phyloP scores from a whole-genome alignment of 2,113 vertebrate species.

The Myotis lucifugus region DNA sequence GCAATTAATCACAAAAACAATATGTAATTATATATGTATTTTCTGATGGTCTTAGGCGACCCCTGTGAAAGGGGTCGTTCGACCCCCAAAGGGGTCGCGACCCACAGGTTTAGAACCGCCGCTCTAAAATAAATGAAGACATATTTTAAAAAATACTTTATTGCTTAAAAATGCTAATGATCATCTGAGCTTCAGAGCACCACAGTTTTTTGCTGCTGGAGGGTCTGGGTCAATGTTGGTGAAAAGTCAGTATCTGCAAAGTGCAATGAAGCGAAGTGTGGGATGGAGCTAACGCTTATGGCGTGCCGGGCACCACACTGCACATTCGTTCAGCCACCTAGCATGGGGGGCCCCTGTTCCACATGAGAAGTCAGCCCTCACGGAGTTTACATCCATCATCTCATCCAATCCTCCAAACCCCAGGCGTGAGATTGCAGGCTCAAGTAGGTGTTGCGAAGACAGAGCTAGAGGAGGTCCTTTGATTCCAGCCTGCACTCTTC shows the following conservation, averaged over 20 bases:
- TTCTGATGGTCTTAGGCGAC: no score
- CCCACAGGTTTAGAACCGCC: no score
- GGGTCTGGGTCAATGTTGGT: neutral
- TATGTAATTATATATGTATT: no score
- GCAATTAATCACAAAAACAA: no score
- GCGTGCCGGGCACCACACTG: rapidly evolving
- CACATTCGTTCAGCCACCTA: rapidly evolving
- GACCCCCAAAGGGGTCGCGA: no score
- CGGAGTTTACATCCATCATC: rapidly evolving
- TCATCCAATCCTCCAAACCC: neutral
- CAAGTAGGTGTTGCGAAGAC: neutral
- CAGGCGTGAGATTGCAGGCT: neutral
- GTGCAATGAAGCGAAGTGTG: rapidly evolving
- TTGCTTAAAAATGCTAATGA: neutral
- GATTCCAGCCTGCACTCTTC: neutral
- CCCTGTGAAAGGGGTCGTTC: no score
- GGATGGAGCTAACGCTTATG: rapidly evolving
- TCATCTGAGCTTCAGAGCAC: neutral
- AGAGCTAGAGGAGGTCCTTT: neutral
- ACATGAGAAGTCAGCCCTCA: neutral
- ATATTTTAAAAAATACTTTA: neutral
- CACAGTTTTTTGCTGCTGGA: neutral
- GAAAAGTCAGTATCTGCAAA: neutral
- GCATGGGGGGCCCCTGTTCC: neutral
- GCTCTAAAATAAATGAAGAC: no score